phyloP scores from a whole-genome alignment of 2,888 invertebrate species.

The Eristalis tenax region DNA sequence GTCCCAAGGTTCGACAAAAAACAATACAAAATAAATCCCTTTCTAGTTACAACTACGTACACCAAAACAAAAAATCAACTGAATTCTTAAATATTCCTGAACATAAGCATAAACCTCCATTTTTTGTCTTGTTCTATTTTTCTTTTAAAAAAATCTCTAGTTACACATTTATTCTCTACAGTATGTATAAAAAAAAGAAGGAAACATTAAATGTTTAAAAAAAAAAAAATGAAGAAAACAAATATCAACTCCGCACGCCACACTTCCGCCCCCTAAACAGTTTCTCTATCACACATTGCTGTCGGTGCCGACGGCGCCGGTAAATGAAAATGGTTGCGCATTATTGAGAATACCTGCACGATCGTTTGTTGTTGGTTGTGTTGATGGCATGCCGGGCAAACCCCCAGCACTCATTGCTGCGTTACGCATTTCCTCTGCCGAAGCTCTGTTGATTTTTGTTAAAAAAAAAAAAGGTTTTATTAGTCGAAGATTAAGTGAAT shows the following conservation, averaged over 20 bases:
- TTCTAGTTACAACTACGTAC: neutral
- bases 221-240: constrained; percentile 33
- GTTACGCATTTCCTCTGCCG: constrained; percentile 90
- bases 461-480: too few species aligned
- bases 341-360: constrained; percentile 90
- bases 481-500: too few species aligned
- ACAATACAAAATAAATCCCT: neutral
- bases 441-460: constrained; percentile 84
- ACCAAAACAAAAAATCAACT: neutral
- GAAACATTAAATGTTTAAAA: constrained; percentile 34
- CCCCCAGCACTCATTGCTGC: constrained; percentile 82
- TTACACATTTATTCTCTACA: constrained; percentile 46
- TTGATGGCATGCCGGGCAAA: constrained; percentile 75
- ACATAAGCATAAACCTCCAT: neutral
- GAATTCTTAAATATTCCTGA: neutral
- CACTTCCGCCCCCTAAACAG: constrained; percentile 35
- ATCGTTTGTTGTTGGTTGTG: constrained; percentile 83
- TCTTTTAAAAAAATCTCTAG: constrained; percentile 38
- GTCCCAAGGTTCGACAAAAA: neutral
- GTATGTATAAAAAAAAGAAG: constrained; percentile 41
- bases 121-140: neutral
- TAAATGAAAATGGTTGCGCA: constrained; percentile 90
- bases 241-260: constrained; percentile 25
- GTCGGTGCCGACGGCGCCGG: constrained; percentile 85
- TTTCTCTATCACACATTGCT: constrained; percentile 84